Conservation (phyloP, 2,888 invertebrate genomes). For the Gasteruption jaculator region DNA sequence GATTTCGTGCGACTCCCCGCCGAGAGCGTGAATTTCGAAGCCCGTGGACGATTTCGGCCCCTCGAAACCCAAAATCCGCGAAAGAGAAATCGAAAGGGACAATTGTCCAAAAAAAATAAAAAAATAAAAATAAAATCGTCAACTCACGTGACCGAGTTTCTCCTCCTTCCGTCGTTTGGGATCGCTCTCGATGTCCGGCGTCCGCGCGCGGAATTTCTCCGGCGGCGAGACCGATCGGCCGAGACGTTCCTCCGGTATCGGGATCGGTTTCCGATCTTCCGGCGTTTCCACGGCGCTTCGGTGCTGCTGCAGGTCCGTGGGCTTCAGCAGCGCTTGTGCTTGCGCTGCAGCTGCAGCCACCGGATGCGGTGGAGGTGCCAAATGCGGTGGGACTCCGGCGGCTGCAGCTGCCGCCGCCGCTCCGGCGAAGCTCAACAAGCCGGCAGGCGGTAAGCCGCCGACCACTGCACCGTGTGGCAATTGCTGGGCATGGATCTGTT, state of each 20-base stretch:
- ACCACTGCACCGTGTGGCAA: slow-evolving; percentile 64
- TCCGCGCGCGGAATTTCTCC: slow-evolving; percentile 78
- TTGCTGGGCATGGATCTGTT: slow-evolving; percentile 88
- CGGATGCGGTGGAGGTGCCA: slow-evolving; percentile 57
- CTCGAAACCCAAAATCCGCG: too few species aligned
- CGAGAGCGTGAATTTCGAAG: too few species aligned
- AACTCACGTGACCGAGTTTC: slow-evolving; percentile 80
- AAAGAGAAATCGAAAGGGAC: too few species aligned
- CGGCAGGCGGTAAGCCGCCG: slow-evolving; percentile 53
- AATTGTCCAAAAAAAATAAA: slow-evolving; percentile 1
- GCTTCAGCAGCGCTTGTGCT: slow-evolving; percentile 44
- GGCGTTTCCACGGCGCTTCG: slow-evolving; percentile 51
- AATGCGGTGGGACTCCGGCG: slow-evolving; percentile 54
- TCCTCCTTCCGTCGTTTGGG: slow-evolving; percentile 79
- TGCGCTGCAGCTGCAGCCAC: slow-evolving; percentile 54
- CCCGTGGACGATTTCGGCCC: too few species aligned
- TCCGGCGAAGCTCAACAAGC: slow-evolving; percentile 56
- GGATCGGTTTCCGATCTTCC: slow-evolving; percentile 59
- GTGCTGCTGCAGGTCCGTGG: slow-evolving; percentile 54
- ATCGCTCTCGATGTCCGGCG: slow-evolving; percentile 70
- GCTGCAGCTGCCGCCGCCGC: slow-evolving; percentile 55
- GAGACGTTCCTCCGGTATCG: slow-evolving; percentile 55
- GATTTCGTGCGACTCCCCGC: too few species aligned
- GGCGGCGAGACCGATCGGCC: slow-evolving; percentile 74
- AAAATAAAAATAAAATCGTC: slow-evolving; percentile 15